These are phyloP conservation scores for Epinephelus moara DNA, from an alignment of 2,113 vertebrate species.

Conservation along the genomic window DNA sequence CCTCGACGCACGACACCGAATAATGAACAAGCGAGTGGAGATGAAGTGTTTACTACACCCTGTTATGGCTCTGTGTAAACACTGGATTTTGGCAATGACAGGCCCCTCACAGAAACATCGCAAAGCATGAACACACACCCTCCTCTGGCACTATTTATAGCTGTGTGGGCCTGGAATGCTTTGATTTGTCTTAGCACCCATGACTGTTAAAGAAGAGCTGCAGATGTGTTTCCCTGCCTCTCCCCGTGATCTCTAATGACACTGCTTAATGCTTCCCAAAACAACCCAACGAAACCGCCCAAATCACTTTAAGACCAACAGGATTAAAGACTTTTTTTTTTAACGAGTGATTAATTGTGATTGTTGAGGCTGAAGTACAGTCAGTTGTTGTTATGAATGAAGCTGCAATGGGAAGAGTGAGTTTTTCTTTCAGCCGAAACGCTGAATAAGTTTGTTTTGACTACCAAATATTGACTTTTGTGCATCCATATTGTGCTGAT, in stretches of 20 bases:
- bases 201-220: conserved; percentile 53
- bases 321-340: conserved; percentile 20
- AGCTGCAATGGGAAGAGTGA: conserved; percentile 33
- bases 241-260: conserved; percentile 55
- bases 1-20: conserved; percentile 13
- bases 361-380: conserved; percentile 15
- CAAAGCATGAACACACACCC: conserved; percentile 75
- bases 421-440: conserved; percentile 44
- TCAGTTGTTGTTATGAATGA: conserved; percentile 29
- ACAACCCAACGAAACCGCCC: conserved; percentile 19
- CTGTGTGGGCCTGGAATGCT: conserved; percentile 63
- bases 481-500: conserved; percentile 41
- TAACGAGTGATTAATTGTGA: conserved; percentile 34
- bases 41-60: conserved; percentile 63
- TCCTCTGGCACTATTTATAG: conserved; percentile 78
- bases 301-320: neutral
- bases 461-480: conserved; percentile 54
- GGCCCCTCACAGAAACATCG: conserved; percentile 56
- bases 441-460: conserved; percentile 57
- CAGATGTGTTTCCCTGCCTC: conserved; percentile 61
- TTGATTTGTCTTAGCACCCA: conserved; percentile 73
- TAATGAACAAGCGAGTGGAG: conserved; percentile 32
- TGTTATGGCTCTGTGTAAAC: conserved; percentile 68
- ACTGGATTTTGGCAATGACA: conserved; percentile 68
- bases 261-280: conserved; percentile 46